Conservation (phyloP, 1,140 invertebrate genomes). For the Sminthurinus signatus region DNA sequence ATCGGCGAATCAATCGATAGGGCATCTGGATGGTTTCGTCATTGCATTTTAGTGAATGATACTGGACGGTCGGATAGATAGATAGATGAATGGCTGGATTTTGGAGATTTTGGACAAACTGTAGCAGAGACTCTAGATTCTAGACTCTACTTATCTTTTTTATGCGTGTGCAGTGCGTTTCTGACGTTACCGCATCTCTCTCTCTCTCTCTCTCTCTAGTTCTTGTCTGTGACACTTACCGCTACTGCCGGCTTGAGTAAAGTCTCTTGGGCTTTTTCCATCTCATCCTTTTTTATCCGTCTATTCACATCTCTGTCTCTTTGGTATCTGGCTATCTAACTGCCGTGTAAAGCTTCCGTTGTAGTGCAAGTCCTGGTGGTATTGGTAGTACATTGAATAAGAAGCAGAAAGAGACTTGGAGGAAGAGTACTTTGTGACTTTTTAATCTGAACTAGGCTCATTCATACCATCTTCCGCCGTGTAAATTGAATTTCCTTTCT, state of each 20-base stretch:
- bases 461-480: background rate
- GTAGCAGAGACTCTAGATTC: no score
- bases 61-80: slow-evolving; percentile 1
- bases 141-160: background rate
- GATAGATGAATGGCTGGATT: no score
- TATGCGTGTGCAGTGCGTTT: background rate
- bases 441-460: background rate
- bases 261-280: slow-evolving; percentile 15
- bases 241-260: no score
- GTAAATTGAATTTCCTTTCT: slow-evolving; percentile 12
- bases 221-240: slow-evolving; percentile 12
- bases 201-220: no score
- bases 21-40: slow-evolving; percentile 2
- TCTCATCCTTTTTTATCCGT: slow-evolving; percentile 10
- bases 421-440: no score
- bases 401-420: no score
- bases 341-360: no score
- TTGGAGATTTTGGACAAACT: no score
- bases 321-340: no score
- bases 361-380: no score
- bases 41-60: no score
- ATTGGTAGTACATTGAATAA: no score
- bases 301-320: slow-evolving; percentile 1
- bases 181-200: slow-evolving; percentile 3
- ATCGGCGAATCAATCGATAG: background rate